Evolutionary conservation across 1,140 invertebrate species (phyloP).

Genomic region (Musca vetustissima): DNA sequence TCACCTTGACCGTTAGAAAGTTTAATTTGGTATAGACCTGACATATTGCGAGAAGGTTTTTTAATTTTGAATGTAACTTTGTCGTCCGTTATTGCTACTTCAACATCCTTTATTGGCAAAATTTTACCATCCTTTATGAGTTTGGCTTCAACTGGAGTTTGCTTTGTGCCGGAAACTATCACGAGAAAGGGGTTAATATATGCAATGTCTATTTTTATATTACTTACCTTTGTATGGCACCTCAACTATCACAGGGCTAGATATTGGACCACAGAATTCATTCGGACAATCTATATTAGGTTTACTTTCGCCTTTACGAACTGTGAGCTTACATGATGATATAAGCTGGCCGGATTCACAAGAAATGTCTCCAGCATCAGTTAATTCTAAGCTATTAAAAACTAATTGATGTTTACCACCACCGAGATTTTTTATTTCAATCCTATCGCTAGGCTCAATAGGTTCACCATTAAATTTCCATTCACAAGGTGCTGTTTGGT

Average conservation of each 20-base stretch:
- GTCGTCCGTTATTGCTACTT: conserved; percentile 85
- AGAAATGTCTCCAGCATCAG: conserved; percentile 81
- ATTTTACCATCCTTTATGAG: conserved; percentile 85
- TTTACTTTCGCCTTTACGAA: conserved; percentile 82
- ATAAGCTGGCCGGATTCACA: conserved; percentile 80
- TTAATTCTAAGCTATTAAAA: conserved; percentile 79
- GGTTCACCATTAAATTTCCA: conserved; percentile 92
- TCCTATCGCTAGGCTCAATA: conserved; percentile 74
- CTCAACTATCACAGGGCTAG: conserved; percentile 77
- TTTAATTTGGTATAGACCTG: conserved; percentile 84
- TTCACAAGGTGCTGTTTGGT: conserved; percentile 89
- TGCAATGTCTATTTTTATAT: not conserved
- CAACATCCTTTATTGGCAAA: conserved; percentile 82
- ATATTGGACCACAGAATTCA: conserved; percentile 77
- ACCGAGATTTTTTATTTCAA: conserved; percentile 87
- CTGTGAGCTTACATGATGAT: conserved; percentile 77
- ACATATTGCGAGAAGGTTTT: conserved; percentile 78
- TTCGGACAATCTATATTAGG: conserved; percentile 80
- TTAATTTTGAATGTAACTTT: conserved; percentile 88
- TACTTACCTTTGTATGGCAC: conserved; percentile 87
- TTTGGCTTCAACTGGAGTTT: conserved; percentile 85
- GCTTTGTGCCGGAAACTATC: conserved; percentile 80
- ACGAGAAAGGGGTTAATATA: conserved; percentile 28
- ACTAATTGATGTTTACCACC: conserved; percentile 89
- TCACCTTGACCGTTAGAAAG: conserved; percentile 86